A percentile compares a stretch with the other conserved stretches of the same genome.
phyloP scores from a whole-genome alignment of 64 coral and sea anemone species.

The Hydrozoanthus tunicans region DNA sequence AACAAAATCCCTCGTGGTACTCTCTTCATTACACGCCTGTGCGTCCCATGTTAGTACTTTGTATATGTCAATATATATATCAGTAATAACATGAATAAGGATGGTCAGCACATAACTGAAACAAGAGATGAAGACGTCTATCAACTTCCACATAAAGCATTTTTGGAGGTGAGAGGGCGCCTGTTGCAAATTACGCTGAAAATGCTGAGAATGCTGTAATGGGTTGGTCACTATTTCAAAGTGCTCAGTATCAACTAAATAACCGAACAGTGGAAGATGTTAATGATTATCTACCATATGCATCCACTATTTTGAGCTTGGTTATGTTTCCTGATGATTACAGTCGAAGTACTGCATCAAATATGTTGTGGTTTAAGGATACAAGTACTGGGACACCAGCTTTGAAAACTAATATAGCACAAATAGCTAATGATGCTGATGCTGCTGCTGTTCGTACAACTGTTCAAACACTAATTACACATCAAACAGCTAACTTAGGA shows the following conservation, averaged over 20 bases:
- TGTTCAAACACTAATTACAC: background rate
- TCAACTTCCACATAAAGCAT: background rate
- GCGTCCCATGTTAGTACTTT: too few relatives aligned
- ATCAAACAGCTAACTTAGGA: constrained; percentile 6
- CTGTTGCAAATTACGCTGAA: background rate
- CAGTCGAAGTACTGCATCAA: background rate
- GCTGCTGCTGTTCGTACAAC: background rate
- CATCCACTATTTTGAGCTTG: background rate
- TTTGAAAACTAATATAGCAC: constrained; percentile 14
- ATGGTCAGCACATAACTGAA: constrained; percentile 1
- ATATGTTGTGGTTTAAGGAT: constrained; percentile 42
- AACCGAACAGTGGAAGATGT: background rate
- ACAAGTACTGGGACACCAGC: constrained; percentile 23
- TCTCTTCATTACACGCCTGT: too few relatives aligned
- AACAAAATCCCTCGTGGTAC: too few relatives aligned
- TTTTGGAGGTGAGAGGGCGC: background rate
- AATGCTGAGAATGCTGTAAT: background rate
- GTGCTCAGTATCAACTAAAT: constrained; percentile 19
- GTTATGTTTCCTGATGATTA: constrained; percentile 30
- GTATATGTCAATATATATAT: background rate
- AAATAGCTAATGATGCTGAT: background rate
- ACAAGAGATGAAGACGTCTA: background rate
- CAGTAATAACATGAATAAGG: background rate
- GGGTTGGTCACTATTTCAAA: background rate
- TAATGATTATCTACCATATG: background rate